Conservation (phyloP, 1,140 invertebrate genomes). For the Nasonia longicornis region DNA sequence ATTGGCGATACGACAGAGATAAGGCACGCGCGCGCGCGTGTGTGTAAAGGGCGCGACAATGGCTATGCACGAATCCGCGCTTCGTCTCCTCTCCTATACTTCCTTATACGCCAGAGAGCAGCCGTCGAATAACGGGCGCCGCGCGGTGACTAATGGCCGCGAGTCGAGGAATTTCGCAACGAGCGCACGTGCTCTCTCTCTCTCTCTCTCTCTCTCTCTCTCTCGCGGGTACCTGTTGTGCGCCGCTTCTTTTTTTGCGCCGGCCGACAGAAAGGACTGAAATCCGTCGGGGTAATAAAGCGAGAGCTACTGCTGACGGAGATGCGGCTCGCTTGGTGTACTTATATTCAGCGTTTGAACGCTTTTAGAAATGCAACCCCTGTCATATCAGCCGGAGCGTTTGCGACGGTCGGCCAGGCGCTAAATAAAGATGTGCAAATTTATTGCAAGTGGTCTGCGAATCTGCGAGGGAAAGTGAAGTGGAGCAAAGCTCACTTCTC, state of each 20-base stretch:
- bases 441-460: no score
- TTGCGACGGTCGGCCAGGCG: no score
- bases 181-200: neutral
- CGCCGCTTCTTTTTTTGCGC: neutral
- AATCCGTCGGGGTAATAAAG: no score
- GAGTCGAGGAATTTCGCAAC: conserved; percentile 48
- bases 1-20: neutral
- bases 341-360: no score
- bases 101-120: conserved; percentile 19
- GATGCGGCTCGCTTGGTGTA: no score
- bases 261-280: neutral
- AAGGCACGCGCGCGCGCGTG: neutral
- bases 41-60: neutral
- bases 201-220: neutral
- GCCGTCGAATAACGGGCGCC: conserved; percentile 39
- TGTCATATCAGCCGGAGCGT: no score
- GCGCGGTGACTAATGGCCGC: conserved; percentile 46
- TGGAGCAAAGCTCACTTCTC: no score
- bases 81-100: conserved; percentile 7
- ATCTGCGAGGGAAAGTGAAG: no score
- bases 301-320: no score
- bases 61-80: neutral
- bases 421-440: no score
- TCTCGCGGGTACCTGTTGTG: neutral
- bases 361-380: no score